Evolutionary conservation across 2,888 invertebrate genomes (phyloP).

Genomic region (Microchrysa polita): DNA sequence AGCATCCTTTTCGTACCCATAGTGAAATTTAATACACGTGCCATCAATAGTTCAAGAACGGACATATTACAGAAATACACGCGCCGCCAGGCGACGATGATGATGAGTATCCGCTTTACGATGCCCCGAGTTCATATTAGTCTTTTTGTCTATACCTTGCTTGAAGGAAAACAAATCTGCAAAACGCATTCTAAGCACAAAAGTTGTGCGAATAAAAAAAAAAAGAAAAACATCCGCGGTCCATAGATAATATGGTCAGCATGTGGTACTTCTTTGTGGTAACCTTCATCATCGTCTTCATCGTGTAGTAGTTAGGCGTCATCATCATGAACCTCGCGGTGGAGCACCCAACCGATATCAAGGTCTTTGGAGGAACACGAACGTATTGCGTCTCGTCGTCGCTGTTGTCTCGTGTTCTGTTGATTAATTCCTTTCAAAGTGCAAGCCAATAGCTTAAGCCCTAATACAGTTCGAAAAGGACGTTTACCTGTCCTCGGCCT

Average conservation of each 20-base stretch:
- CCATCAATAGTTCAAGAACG: conserved; percentile 28
- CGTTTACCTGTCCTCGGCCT: conserved; percentile 36
- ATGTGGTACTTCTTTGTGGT: conserved; percentile 16
- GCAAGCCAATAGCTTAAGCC: conserved; percentile 42
- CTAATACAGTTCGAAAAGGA: conserved; percentile 27
- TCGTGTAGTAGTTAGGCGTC: neutral
- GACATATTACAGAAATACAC: conserved; percentile 24
- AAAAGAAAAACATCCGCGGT: neutral
- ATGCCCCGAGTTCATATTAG: no score
- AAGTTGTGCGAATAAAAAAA: neutral
- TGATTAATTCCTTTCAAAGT: conserved; percentile 40
- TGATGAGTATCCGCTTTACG: conserved; percentile 1
- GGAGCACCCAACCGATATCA: neutral
- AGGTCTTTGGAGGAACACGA: conserved; percentile 2
- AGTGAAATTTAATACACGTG: neutral
- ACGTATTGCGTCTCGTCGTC: neutral
- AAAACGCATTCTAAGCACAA: conserved; percentile 6
- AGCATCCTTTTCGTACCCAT: neutral
- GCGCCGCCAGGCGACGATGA: neutral
- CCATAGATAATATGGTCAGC: conserved; percentile 29
- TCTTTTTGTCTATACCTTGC: neutral
- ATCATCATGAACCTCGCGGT: conserved; percentile 2
- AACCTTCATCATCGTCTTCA: conserved; percentile 4
- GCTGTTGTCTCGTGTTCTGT: conserved; percentile 14
- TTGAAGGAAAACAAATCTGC: conserved; percentile 13